A percentile compares a stretch with the other conserved stretches of the same genome.
phyloP scores from a whole-genome alignment of 2,888 invertebrate species.

The Mimas tiliae region DNA sequence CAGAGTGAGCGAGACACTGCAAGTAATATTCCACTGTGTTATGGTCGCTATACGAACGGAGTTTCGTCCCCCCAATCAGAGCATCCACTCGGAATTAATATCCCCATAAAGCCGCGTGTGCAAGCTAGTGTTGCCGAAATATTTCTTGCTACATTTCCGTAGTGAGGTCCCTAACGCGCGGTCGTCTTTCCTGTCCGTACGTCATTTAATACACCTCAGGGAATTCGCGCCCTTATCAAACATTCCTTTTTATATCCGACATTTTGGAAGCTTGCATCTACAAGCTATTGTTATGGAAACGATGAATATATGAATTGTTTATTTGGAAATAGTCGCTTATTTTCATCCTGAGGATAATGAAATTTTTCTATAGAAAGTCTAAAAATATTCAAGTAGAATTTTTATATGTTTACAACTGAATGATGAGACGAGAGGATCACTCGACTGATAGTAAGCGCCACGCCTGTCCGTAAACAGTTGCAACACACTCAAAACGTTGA shows the following conservation, averaged over 20 bases:
- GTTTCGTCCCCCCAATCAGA: background rate
- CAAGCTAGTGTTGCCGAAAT: slow-evolving; percentile 7
- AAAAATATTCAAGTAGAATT: too few species aligned
- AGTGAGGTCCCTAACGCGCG: slow-evolving; percentile 9
- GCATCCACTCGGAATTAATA: slow-evolving; percentile 9
- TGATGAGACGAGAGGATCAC: too few species aligned
- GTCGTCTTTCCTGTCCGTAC: slow-evolving; percentile 22
- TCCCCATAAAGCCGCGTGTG: slow-evolving; percentile 7
- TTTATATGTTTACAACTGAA: too few species aligned
- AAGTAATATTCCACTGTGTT: background rate
- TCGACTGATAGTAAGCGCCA: too few species aligned
- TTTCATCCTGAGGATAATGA: background rate
- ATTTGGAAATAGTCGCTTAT: background rate
- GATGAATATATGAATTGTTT: slow-evolving; percentile 6
- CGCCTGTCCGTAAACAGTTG: too few species aligned
- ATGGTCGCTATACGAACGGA: background rate
- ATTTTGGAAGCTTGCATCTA: slow-evolving; percentile 20
- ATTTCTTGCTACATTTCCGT: slow-evolving; percentile 13
- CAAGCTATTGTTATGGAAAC: slow-evolving; percentile 17
- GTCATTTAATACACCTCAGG: slow-evolving; percentile 24
- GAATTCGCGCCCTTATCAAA: slow-evolving; percentile 24
- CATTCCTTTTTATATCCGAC: slow-evolving; percentile 19
- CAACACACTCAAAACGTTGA: too few species aligned
- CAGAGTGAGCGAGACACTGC: background rate
- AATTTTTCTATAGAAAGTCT: background rate